Percentiles rank a stretch among this genome's conserved stretches.
phyloP scores from a whole-genome alignment of 2,113 vertebrate genomes.

The Sebastes fasciatus region DNA sequence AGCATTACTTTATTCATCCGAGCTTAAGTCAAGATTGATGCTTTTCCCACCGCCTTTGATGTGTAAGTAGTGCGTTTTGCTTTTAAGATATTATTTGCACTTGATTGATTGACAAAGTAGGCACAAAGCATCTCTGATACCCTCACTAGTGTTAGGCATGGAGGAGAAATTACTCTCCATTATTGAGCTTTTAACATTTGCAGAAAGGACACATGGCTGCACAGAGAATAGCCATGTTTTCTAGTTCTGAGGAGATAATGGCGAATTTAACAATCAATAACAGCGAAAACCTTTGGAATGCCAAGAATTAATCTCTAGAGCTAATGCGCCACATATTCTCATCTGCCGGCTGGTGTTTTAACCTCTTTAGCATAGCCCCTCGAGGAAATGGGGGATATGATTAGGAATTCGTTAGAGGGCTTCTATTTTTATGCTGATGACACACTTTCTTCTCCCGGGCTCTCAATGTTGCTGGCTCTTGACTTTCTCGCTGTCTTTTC shows the following conservation, averaged over 20 bases:
- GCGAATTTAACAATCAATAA: slow-evolving; percentile 78
- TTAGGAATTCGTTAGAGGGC: slow-evolving; percentile 86
- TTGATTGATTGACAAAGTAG: slow-evolving; percentile 58
- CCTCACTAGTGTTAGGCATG: slow-evolving; percentile 33
- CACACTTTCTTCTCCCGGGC: slow-evolving; percentile 85
- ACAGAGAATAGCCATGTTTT: slow-evolving; percentile 56
- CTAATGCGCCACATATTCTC: slow-evolving; percentile 83
- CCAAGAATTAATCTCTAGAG: slow-evolving; percentile 79
- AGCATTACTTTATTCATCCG: slow-evolving; percentile 52
- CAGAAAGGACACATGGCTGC: slow-evolving; percentile 56
- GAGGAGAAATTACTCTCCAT: slow-evolving; percentile 49
- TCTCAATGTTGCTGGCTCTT: slow-evolving; percentile 81
- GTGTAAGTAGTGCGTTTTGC: slow-evolving; percentile 56
- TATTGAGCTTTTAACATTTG: slow-evolving; percentile 72
- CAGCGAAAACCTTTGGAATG: slow-evolving; percentile 72
- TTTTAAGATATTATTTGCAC: slow-evolving; percentile 64
- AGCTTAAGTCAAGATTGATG: slow-evolving; percentile 63
- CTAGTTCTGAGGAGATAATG: slow-evolving; percentile 56
- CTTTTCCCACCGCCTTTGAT: slow-evolving; percentile 37
- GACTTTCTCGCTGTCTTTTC: slow-evolving; percentile 83
- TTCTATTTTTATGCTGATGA: slow-evolving; percentile 90
- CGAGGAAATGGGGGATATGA: slow-evolving; percentile 84
- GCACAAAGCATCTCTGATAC: slow-evolving; percentile 39
- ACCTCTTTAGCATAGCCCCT: slow-evolving; percentile 84
- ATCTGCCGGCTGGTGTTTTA: slow-evolving; percentile 80